Evolutionary conservation across 1,140 invertebrate species (phyloP), one percentile per base, ranked within the genome.

Genomic region (Glomeris maerens): DNA sequence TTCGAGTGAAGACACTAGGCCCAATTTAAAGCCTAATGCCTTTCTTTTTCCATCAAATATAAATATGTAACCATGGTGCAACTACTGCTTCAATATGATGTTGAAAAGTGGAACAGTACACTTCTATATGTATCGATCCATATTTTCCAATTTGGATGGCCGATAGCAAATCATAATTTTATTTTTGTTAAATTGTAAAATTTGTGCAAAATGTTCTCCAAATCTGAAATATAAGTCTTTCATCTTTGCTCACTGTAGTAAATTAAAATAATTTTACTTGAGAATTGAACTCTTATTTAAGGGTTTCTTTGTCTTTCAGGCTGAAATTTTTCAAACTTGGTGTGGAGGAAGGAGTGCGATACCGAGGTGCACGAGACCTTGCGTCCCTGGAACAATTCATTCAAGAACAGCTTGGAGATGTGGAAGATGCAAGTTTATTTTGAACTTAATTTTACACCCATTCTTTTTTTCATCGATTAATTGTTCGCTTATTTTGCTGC

Each of bases 301-400:
- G 31, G 31, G 10, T 36, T 36, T 36, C 31, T 36, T 36, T 36
- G 31, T 42, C 29, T 47, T 56, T 44, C 54, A 78, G 75, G 31
- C 60, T 88, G 13, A 84, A 84, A 59, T 83, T 84, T 56, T 87
- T 83, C 61, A 79, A 79, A 63, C 61, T 65, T 39, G 78, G 76
- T 38, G 71, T 73, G 36, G 53, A 50, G 14, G 72, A 76, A 56
- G 76, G 77, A 1, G 67, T 75, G 3, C 77, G 78, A 59, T 85
- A 81, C 58, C 70, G 75, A 59, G 81, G 82, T 3, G 75, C 75
- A 1, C 66, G 81, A 49, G 83, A 86, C 62, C 59, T 86, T 44
- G 72, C 76, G 3, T 74, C 79, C 7, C 66, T 89, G 4, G 80
- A 78, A 42, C 70, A 72, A 26, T 88, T 84, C 59, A 77, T 87